Evolutionary conservation across 2,797 vertebrate genomes (phyloP), one percentile per base, ranked within the genome.

Genomic region (Chrysocyon brachyurus): DNA sequence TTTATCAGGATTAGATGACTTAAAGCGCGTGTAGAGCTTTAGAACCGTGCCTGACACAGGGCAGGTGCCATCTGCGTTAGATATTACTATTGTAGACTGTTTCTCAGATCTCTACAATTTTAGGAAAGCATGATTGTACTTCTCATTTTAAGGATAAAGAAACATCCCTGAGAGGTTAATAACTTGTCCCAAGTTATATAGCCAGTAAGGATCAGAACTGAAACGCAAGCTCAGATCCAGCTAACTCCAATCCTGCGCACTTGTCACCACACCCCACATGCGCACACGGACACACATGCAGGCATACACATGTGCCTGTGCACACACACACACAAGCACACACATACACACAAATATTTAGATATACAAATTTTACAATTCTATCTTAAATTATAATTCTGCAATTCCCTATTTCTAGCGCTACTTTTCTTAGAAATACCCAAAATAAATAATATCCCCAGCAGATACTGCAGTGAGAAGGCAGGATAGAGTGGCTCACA

Each of bases 351-450:
- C 6, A 24, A 0, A 52, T 14, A 52, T 6, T 28, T 10, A 84
- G 64, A 90, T 33, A 59, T 21, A 54, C 46, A 91, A 87, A 59
- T 88, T 26, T 78, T 70, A 24, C 17, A 61, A 19, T 2, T 92
- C 17, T 33, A 9, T 56, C 33, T 86, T 93, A 68, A 90, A 70
- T n/a, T 59, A 1, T 77, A 63, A 81, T 77, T 70, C 26, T 78
- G 79, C 33, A 72, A 0, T 85, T 89, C 91, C 33, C 46, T 7
- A 85, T 85, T 90, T 72, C 79, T 84, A 95, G 66, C 66, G 14
- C 57, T 61, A 40, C 40, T 61, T 88, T 79, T 78, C 5, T 85
- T 84, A 61, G 91, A 94, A 96, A 91, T 79, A 40, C 6, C 19
- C 57, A 6, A 70, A 83, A 33, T 52, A 61, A 88, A 78, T 57